Conservation (phyloP, 2,797 vertebrate genomes). For the Fistularia tabacaria region DNA sequence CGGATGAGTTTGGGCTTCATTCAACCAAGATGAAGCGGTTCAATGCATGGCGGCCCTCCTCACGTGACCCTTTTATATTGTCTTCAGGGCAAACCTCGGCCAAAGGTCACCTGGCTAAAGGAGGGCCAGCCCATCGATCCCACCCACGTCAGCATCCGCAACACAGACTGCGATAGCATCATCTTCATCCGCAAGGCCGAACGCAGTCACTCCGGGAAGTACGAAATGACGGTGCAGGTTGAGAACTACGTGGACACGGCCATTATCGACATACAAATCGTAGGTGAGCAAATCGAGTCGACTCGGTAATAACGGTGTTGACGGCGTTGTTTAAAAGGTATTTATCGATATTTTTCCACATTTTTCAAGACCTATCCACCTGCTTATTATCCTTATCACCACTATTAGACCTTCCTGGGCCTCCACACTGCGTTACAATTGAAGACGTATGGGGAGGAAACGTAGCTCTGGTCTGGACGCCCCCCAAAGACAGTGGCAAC, state of each 20-base stretch:
- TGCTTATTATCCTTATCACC: background rate
- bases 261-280: slow-evolving; percentile 88
- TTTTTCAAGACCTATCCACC: background rate
- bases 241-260: slow-evolving; percentile 87
- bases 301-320: too few relatives aligned
- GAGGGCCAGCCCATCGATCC: slow-evolving; percentile 84
- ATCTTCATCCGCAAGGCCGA: slow-evolving; percentile 97
- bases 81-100: slow-evolving; percentile 89
- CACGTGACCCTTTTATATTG: background rate
- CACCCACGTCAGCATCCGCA: slow-evolving; percentile 89
- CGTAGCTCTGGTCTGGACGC: slow-evolving; percentile 91
- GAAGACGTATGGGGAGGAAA: slow-evolving; percentile 96
- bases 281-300: slow-evolving; percentile 75
- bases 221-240: slow-evolving; percentile 90
- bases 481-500: slow-evolving; percentile 92
- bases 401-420: slow-evolving; percentile 86
- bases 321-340: too few relatives aligned
- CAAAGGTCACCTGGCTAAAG: slow-evolving; percentile 91
- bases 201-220: slow-evolving; percentile 91
- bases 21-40: too few relatives aligned
- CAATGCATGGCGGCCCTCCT: too few relatives aligned
- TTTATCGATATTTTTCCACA: too few relatives aligned
- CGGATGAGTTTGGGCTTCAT: too few relatives aligned
- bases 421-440: slow-evolving; percentile 86
- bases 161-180: slow-evolving; percentile 93